Percentiles rank a stretch among this genome's conserved stretches.
These are phyloP conservation scores for Nothobranchius kuhntae DNA, from an alignment of 2,113 vertebrate genomes.

Conservation along the genomic window DNA sequence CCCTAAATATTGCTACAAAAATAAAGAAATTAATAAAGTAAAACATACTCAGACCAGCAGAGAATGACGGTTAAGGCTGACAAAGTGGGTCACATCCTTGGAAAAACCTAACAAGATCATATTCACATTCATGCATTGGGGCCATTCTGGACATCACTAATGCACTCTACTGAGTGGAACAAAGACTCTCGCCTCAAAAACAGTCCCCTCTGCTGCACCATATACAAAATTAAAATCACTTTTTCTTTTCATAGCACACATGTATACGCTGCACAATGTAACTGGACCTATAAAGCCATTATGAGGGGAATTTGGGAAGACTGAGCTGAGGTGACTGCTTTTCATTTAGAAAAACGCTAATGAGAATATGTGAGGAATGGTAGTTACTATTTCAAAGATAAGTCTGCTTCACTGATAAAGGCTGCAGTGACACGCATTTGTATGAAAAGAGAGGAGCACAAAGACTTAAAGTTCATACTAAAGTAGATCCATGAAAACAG, in stretches of 20 bases:
- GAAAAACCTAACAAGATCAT: conserved; percentile 31
- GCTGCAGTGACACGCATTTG: conserved; percentile 30
- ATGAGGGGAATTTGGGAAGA: conserved; percentile 46
- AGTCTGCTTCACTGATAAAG: conserved; percentile 64
- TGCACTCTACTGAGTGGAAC: conserved; percentile 28
- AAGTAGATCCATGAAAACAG: conserved; percentile 14
- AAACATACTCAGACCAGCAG: background rate
- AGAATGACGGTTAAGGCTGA: conserved; percentile 6
- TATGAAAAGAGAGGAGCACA: conserved; percentile 56
- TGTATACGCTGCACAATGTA: conserved; percentile 40
- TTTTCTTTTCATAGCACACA: conserved; percentile 23
- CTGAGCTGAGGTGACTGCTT: conserved; percentile 41
- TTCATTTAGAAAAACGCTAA: conserved; percentile 65
- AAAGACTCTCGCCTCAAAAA: conserved; percentile 19
- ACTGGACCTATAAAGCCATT: conserved; percentile 49
- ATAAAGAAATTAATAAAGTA: background rate
- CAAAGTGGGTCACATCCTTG: conserved; percentile 14
- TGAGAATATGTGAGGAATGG: conserved; percentile 62
- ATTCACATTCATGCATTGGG: conserved; percentile 29
- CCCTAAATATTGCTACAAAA: background rate
- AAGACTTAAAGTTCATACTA: conserved; percentile 67
- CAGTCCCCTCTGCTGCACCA: conserved; percentile 4
- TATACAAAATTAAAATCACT: conserved; percentile 15
- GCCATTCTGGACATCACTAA: conserved; percentile 28
- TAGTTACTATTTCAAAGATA: conserved; percentile 77